These are phyloP conservation scores for Argopecten irradians DNA, from an alignment of 1,140 invertebrate genomes.

Conservation along the genomic window DNA sequence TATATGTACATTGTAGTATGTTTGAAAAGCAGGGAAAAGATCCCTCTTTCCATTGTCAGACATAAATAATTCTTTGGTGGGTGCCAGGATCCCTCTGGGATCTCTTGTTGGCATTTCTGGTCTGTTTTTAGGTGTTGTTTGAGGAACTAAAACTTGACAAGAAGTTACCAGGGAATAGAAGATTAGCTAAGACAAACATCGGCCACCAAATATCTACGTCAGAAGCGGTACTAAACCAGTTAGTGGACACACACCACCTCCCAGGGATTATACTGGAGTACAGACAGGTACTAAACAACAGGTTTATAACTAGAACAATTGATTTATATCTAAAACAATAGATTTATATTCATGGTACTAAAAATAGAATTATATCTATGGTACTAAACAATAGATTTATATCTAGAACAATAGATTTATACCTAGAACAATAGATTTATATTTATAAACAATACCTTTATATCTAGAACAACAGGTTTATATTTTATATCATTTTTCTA, in stretches of 20 bases:
- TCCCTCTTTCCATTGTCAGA: too few species aligned
- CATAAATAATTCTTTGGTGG: too few species aligned
- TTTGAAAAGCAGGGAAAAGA: too few species aligned
- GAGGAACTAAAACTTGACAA: slow-evolving; percentile 79
- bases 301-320: neutral
- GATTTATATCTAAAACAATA: neutral
- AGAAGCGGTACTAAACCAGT: slow-evolving; percentile 78
- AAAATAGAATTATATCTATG: neutral
- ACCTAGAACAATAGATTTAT: too few species aligned
- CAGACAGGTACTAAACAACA: slow-evolving; percentile 65
- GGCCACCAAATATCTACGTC: slow-evolving; percentile 80
- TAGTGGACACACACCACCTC: slow-evolving; percentile 78
- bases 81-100: too few species aligned
- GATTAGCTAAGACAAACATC: slow-evolving; percentile 77
- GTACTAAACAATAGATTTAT: neutral
- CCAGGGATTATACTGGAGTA: slow-evolving; percentile 79
- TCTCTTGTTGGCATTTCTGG: too few species aligned
- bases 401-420: too few species aligned
- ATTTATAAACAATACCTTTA: too few species aligned
- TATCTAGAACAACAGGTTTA: too few species aligned
- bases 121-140: slow-evolving; percentile 75
- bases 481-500: too few species aligned
- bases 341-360: neutral
- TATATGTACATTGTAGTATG: too few species aligned
- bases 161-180: slow-evolving; percentile 71